Evolutionary conservation across 2,888 invertebrate species (phyloP), one percentile per base, ranked within the genome.

Genomic region (Ophion ventricosus): DNA sequence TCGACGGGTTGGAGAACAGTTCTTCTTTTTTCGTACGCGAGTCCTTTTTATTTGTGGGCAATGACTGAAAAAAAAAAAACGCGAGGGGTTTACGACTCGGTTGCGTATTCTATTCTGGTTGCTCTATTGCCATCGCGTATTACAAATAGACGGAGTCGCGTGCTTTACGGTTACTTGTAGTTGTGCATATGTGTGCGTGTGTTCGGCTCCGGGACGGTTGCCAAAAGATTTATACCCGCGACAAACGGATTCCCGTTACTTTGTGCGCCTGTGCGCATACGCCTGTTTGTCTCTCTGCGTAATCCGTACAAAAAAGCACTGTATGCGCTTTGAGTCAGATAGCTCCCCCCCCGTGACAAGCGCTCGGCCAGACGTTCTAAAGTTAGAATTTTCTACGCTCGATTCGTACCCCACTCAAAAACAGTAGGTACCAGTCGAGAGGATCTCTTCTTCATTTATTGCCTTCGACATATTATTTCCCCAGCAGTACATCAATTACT

Each of bases 81-180:
- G 14, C 14, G 17, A 43, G 25, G 23, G 8, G 63, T 61, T 49
- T 54, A 14, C 54, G 72, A 59, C 64, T 43, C 26, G 14, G 40
- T n/a, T 29, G 17, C 78, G 74, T 63, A 77, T 75, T 88, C 88
- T 90, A 89, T 89, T 90, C 84, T 84, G 54, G 86, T 83, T 3
- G 69, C 69, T 56, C 74, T 54, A 63, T 72, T 76, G 76, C 73
- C 63, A 67, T 63, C 73, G 76, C 67, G 72, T 82, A 87, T 79
- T 79, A 80, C 87, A 87, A 89, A 88, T 88, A 83, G 76, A 77
- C 40, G 29, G 61, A 56, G 64, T 64, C 74, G 29, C 74, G 57
- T 70, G 64, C 75, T 69, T 25, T 35, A 70, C 29, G 29, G 80
- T 80, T 80, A 69, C 80, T 49, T 49, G 73, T 35, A 66, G 66